These are phyloP conservation scores for Leptonema lineaticorne DNA, from an alignment of 1,140 invertebrate genomes.

Conservation along the genomic window DNA sequence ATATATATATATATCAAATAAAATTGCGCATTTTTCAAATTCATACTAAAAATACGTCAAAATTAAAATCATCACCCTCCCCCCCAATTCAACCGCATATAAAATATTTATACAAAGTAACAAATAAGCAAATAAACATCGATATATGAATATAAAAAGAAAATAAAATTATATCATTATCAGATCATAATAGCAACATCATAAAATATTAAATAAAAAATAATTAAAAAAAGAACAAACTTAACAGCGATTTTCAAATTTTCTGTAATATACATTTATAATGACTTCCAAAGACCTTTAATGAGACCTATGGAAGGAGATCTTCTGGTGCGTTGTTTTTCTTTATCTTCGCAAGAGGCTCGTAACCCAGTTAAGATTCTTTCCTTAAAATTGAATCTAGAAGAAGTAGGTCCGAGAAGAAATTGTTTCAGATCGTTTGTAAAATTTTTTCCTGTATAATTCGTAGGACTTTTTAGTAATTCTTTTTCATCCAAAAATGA, in stretches of 20 bases:
- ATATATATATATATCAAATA: background rate
- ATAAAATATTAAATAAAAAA: constrained; percentile 35
- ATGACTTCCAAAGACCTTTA: constrained; percentile 56
- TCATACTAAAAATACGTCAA: background rate
- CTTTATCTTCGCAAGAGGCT: constrained; percentile 43
- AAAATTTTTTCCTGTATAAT: constrained; percentile 55
- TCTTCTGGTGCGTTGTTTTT: constrained; percentile 49
- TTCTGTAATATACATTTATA: constrained; percentile 26
- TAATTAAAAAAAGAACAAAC: constrained; percentile 33
- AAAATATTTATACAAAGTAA: too few species aligned
- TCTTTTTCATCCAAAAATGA: constrained; percentile 53
- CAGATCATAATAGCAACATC: constrained; percentile 33
- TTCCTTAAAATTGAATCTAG: constrained; percentile 51
- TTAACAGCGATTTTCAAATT: constrained; percentile 23
- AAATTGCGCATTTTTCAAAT: background rate
- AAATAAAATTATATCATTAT: constrained; percentile 21
- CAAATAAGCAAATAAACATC: too few species aligned
- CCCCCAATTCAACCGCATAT: too few species aligned
- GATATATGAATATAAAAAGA: constrained; percentile 15
- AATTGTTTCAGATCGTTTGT: constrained; percentile 56
- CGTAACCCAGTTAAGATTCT: constrained; percentile 52
- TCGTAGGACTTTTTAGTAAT: constrained; percentile 48
- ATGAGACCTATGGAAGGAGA: constrained; percentile 54
- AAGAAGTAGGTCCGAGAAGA: constrained; percentile 50
- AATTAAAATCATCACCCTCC: too few species aligned